Conservation (phyloP, 2,113 vertebrate species). For the Ophiodon elongatus region DNA sequence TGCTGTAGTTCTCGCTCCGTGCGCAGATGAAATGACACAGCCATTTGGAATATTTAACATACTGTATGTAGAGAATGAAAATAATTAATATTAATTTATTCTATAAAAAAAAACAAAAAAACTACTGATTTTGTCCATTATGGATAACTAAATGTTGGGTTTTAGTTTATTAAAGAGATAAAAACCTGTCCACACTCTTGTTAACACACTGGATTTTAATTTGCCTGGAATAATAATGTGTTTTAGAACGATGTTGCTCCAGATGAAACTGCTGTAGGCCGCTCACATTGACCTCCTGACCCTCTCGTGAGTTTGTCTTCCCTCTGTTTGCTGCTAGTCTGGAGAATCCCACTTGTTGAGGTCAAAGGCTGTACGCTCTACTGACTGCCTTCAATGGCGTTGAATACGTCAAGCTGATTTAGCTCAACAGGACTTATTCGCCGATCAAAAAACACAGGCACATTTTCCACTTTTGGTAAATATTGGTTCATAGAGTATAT, state of each 20-base stretch:
- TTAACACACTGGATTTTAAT: constrained; percentile 76
- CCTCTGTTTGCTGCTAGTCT: constrained; percentile 95
- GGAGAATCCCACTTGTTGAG: constrained; percentile 85
- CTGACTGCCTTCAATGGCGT: constrained; percentile 58
- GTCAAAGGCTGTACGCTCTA: constrained; percentile 66
- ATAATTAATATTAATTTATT: constrained; percentile 99
- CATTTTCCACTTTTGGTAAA: constrained; percentile 90
- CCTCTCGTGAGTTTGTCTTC: constrained; percentile 71
- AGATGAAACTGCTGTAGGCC: constrained; percentile 83
- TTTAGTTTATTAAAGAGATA: constrained; percentile 66
- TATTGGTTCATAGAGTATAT: constrained; percentile 93
- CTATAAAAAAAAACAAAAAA: constrained; percentile 82
- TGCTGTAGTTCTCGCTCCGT: constrained; percentile 49
- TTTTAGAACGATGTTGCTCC: constrained; percentile 59
- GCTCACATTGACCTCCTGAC: constrained; percentile 77
- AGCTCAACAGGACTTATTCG: constrained; percentile 69
- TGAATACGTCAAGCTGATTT: constrained; percentile 70
- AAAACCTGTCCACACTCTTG: constrained; percentile 30
- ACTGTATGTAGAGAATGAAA: constrained; percentile 90
- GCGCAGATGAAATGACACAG: constrained; percentile 66
- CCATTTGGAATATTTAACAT: constrained; percentile 93
- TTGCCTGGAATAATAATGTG: constrained; percentile 50
- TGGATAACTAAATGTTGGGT: constrained; percentile 80
- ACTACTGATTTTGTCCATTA: constrained; percentile 83
- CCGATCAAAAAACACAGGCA: constrained; percentile 84